Evolutionary conservation across 2,797 vertebrate genomes (phyloP).

Genomic region (Aplochiton taeniatus): DNA sequence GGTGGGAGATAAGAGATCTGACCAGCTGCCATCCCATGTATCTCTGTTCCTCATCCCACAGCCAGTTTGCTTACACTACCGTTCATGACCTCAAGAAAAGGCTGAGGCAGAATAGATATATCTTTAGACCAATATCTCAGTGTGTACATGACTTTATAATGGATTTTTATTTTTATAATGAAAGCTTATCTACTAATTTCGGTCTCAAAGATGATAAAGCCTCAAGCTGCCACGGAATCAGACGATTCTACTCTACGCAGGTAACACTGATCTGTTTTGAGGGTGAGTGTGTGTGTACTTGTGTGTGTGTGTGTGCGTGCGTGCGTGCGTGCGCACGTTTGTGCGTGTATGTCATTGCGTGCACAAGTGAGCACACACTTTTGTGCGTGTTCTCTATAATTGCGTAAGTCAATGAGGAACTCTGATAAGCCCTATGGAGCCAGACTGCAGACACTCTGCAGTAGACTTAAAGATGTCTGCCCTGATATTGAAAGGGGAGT

Average conservation of each 20-base stretch:
- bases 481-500: conserved; percentile 67
- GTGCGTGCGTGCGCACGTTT: conserved; percentile 17
- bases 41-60: conserved; percentile 45
- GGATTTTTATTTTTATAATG: conserved; percentile 27
- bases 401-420: conserved; percentile 70
- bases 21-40: conserved; percentile 40
- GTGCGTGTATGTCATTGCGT: conserved; percentile 11
- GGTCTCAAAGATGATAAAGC: conserved; percentile 27
- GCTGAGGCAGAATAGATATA: conserved; percentile 19
- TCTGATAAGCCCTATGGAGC: conserved; percentile 79
- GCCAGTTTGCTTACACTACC: conserved; percentile 22
- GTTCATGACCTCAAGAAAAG: conserved; percentile 44
- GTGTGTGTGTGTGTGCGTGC: conserved; percentile 7
- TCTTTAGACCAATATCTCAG: conserved; percentile 6
- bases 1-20: conserved; percentile 49
- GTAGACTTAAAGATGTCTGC: conserved; percentile 71
- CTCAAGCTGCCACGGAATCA: conserved; percentile 25
- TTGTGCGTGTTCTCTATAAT: conserved; percentile 53
- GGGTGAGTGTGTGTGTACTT: conserved; percentile 16
- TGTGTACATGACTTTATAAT: conserved; percentile 5
- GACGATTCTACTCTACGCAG: conserved; percentile 30
- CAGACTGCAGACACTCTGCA: conserved; percentile 72
- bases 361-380: conserved; percentile 17
- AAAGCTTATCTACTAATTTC: conserved; percentile 19
- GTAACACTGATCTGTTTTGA: conserved; percentile 61